Percentiles rank a stretch among this genome's conserved stretches.
Conservation (phyloP, 2,888 invertebrate species). For the Tetheella fluctuosa region DNA sequence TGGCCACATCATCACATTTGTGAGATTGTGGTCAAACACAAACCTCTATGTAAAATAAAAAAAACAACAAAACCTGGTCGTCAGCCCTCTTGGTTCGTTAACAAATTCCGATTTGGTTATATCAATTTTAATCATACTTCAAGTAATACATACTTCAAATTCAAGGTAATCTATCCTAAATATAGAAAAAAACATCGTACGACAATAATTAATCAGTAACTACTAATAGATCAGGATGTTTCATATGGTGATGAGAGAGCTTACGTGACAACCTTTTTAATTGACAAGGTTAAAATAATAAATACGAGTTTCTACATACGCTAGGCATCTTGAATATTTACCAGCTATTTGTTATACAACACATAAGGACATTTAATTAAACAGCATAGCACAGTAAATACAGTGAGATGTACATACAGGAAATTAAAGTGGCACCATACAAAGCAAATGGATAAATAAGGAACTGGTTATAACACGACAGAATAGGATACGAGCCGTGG, state of each 20-base stretch:
- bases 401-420: slow-evolving; percentile 26
- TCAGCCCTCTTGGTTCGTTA: neutral
- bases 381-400: slow-evolving; percentile 2
- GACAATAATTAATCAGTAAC: neutral
- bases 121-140: too few relatives aligned
- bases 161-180: too few relatives aligned
- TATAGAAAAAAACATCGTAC: neutral
- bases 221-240: slow-evolving; percentile 1
- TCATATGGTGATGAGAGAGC: neutral
- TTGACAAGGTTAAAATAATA: slow-evolving; percentile 4
- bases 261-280: slow-evolving; percentile 9
- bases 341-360: neutral
- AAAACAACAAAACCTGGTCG: too few relatives aligned
- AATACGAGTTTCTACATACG: neutral
- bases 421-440: slow-evolving; percentile 28
- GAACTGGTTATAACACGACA: slow-evolving; percentile 32
- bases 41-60: too few relatives aligned
- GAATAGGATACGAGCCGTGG: slow-evolving; percentile 27
- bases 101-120: neutral
- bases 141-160: too few relatives aligned
- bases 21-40: too few relatives aligned
- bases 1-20: too few relatives aligned
- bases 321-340: neutral
- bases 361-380: slow-evolving; percentile 12
- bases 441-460: slow-evolving; percentile 39